phyloP scores from a whole-genome alignment of 2,888 invertebrate genomes.

The Gasteruption jaculator region DNA sequence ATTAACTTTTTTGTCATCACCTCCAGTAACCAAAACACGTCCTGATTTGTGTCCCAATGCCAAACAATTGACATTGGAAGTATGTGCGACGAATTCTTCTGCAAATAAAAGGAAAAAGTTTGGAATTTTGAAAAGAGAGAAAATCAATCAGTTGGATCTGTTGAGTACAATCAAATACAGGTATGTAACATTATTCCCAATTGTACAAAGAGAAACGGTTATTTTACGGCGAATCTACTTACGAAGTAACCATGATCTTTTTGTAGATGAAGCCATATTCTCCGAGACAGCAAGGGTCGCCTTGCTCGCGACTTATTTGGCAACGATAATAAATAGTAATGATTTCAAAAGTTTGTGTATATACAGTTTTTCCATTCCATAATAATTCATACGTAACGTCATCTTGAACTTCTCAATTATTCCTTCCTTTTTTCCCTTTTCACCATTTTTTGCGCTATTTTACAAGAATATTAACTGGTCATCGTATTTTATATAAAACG shows the following conservation, averaged over 20 bases:
- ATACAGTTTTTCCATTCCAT: too few species aligned
- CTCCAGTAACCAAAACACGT: constrained; percentile 88
- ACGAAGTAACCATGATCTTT: constrained; percentile 82
- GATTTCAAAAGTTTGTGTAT: too few species aligned
- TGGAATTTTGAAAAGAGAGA: constrained; percentile 12
- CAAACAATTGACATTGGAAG: constrained; percentile 81
- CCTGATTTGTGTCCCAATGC: constrained; percentile 89
- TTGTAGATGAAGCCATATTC: constrained; percentile 54
- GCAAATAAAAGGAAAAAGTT: constrained; percentile 40
- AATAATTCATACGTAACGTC: too few species aligned
- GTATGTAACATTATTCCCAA: neutral
- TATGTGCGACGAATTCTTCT: constrained; percentile 87
- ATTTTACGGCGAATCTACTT: constrained; percentile 50
- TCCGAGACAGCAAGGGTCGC: constrained; percentile 33
- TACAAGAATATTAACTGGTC: too few species aligned
- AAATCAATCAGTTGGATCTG: constrained; percentile 5
- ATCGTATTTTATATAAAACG: too few species aligned
- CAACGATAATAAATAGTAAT: constrained; percentile 41
- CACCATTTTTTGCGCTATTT: too few species aligned
- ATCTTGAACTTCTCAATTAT: too few species aligned
- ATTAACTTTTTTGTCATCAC: constrained; percentile 96
- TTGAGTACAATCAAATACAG: constrained; percentile 15
- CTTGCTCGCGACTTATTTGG: constrained; percentile 46
- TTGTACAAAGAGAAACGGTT: neutral
- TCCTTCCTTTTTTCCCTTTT: too few species aligned